Evolutionary conservation across 2,888 invertebrate species (phyloP), one percentile per base, ranked within the genome.

Genomic region (Hypolimnas misippus): DNA sequence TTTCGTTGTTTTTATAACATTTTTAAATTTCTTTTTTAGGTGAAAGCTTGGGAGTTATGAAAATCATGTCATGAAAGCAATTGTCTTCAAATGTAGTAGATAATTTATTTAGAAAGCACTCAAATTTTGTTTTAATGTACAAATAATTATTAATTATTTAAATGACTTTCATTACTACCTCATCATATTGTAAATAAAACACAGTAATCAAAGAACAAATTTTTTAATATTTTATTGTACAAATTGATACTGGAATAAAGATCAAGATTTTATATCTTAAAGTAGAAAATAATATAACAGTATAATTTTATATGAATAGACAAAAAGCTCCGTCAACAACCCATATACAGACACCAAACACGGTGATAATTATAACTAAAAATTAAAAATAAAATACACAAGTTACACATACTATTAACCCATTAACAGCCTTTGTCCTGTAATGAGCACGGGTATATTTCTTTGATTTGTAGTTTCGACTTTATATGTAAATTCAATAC

Each of bases 161-260:
- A 76, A 78, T 76, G 82, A 74, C 70, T 73, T 77, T 78, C 68
- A 66, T 51, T 49, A 16, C 17, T 10, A 38, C n/a, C 33, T 49
- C 19, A 29, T 29, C 14, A 49, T 14, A 31, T 40, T 46, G 14
- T 4, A 56, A 55, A 74, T 52, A 44, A 68, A 67, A 62, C 59
- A 57, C 44, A 69, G 56, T 65, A 55, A 55, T 70, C 76, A 78
- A 77, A 81, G 77, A 89, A 83, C 84, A 87, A 81, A 82, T 82
- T 84, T n/a, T 38, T 80, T 77, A 82, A 73, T 78, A 68, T 42
- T 87, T 86, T 87, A 88, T 87, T 87, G 84, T 89, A 90, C 80
- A 90, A 89, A 87, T 86, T 72, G 75, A 83, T 86, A 87, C 79
- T 90, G 89, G 90, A 90, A 91, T 91, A 83, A 83, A 87, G 82